Evolutionary conservation across 2,113 vertebrate species (phyloP).

Genomic region (Cygnus atratus): DNA sequence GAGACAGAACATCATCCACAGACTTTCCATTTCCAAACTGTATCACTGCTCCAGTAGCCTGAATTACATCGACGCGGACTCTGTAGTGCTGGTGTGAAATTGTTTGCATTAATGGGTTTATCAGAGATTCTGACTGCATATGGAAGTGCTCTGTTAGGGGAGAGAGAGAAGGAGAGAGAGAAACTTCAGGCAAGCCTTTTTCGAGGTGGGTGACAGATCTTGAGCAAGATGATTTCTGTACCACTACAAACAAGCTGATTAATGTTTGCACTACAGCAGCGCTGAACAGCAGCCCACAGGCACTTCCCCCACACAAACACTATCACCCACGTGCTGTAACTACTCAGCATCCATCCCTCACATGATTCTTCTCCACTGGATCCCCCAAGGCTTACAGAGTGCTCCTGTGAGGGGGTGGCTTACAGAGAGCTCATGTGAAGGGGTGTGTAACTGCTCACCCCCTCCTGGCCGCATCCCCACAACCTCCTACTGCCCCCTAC

Average conservation of each 20-base stretch:
- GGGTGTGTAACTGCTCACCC: neutral
- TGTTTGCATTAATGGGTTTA: slow-evolving; percentile 90
- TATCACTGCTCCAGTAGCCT: slow-evolving; percentile 88
- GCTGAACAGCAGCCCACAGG: neutral
- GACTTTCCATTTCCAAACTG: slow-evolving; percentile 86
- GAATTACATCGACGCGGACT: slow-evolving; percentile 87
- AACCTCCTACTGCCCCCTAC: fast-evolving
- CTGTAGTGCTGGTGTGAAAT: slow-evolving; percentile 92
- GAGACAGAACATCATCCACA: slow-evolving; percentile 90
- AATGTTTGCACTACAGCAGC: neutral
- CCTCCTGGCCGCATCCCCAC: neutral
- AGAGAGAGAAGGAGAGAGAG: neutral
- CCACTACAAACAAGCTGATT: fast-evolving
- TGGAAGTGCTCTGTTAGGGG: slow-evolving; percentile 88
- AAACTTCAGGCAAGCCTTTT: neutral
- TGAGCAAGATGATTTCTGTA: fast-evolving
- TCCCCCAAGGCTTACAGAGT: neutral
- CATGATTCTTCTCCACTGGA: fast-evolving
- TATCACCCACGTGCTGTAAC: neutral
- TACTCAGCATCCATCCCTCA: neutral
- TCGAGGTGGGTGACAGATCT: neutral
- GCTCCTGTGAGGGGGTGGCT: neutral
- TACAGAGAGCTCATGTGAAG: too few relatives aligned
- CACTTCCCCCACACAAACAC: neutral
- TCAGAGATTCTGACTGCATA: slow-evolving; percentile 90